Percentiles rank a stretch among this genome's conserved stretches.
These are phyloP conservation scores for Cheirogaleus major DNA, from an alignment of 2,797 vertebrate genomes.

Conservation along the genomic window DNA sequence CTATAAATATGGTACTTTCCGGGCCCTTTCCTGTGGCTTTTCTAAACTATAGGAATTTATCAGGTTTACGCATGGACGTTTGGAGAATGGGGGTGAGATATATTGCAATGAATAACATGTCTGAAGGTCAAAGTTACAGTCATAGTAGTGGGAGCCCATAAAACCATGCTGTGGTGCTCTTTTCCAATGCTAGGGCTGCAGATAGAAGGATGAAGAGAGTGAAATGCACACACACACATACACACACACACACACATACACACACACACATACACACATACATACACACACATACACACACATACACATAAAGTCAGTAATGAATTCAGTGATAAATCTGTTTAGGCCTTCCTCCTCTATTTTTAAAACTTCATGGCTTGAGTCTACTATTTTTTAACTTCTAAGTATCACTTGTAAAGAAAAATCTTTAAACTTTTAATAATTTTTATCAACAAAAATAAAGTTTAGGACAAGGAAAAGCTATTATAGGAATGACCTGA, in stretches of 20 bases:
- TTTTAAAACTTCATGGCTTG: not conserved
- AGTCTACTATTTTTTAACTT: not conserved
- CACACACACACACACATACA: not conserved
- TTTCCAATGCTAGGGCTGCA: not conserved
- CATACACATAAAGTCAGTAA: not conserved
- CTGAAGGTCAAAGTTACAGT: not conserved
- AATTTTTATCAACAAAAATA: not conserved
- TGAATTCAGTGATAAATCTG: not conserved
- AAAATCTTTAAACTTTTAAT: slow-evolving; percentile 22
- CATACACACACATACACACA: not conserved
- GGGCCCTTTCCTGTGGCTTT: not conserved
- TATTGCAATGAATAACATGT: not conserved
- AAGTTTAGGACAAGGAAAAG: not conserved
- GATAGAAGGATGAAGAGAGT: not conserved
- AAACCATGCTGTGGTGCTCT: not conserved
- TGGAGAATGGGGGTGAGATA: not conserved
- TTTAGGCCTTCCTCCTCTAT: not conserved
- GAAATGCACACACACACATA: not conserved
- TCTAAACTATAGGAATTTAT: not conserved
- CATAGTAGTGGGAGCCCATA: not conserved
- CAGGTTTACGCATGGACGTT: not conserved
- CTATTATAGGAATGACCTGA: not conserved
- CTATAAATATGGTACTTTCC: not conserved
- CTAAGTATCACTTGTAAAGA: not conserved
- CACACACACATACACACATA: not conserved